Evolutionary conservation across 2,888 invertebrate genomes (phyloP).

Genomic region (Ophion obscuratus): DNA sequence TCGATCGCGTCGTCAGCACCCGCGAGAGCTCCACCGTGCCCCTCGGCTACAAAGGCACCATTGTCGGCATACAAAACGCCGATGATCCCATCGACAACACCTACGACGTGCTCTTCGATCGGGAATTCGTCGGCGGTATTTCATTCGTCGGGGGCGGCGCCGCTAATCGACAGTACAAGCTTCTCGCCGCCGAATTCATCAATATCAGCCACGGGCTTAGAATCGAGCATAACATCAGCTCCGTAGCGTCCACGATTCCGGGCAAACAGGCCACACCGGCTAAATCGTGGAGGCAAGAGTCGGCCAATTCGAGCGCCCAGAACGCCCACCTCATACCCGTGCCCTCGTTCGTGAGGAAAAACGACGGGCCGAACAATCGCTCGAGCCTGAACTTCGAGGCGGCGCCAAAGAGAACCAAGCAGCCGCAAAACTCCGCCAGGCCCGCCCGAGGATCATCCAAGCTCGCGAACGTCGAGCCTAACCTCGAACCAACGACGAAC

Average conservation of each 20-base stretch:
- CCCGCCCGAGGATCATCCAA: constrained; percentile 20
- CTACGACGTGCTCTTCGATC: constrained; percentile 93
- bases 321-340: constrained; percentile 41
- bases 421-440: constrained; percentile 19
- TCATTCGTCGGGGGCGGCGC: constrained; percentile 52
- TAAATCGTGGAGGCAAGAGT: constrained; percentile 39
- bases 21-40: constrained; percentile 91
- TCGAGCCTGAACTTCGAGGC: constrained; percentile 24
- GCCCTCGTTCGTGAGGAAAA: constrained; percentile 63
- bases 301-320: constrained; percentile 66
- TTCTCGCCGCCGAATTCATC: constrained; percentile 86
- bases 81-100: constrained; percentile 87
- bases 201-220: constrained; percentile 87
- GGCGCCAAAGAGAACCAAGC: constrained; percentile 39
- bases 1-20: constrained; percentile 94
- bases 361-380: constrained; percentile 49
- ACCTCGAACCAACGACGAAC: background rate
- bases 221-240: constrained; percentile 77
- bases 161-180: constrained; percentile 84
- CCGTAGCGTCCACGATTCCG: constrained; percentile 71
- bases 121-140: constrained; percentile 86
- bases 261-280: constrained; percentile 45
- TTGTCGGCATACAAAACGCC: constrained; percentile 88
- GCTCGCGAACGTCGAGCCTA: background rate
- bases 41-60: constrained; percentile 92